Conservation (phyloP, 2,888 invertebrate species). For the Poecilus cupreus region DNA sequence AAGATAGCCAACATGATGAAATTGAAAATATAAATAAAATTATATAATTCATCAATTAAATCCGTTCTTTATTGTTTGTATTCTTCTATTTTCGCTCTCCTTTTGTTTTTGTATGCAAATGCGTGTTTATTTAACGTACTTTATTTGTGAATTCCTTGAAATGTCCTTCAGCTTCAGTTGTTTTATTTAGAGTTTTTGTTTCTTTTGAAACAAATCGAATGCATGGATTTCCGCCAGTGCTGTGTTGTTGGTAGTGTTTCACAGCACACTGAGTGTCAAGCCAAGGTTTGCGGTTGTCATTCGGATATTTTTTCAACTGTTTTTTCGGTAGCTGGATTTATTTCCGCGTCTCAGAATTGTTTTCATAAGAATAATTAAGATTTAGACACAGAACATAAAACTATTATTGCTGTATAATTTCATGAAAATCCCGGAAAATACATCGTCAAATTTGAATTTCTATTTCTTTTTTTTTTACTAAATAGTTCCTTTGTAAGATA, state of each 20-base stretch:
- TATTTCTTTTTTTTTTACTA: too few species aligned
- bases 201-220: conserved; percentile 10
- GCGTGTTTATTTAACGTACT: background rate
- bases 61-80: background rate
- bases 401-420: background rate
- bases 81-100: background rate
- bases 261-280: background rate
- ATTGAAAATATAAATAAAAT: conserved; percentile 26
- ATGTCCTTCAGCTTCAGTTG: conserved; percentile 27
- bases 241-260: background rate
- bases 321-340: conserved; percentile 7
- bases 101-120: conserved; percentile 13
- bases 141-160: background rate
- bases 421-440: background rate
- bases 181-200: conserved; percentile 20
- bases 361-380: background rate
- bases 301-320: background rate
- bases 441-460: background rate
- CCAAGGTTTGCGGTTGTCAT: conserved; percentile 34
- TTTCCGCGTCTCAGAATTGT: conserved; percentile 28
- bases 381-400: background rate
- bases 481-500: too few species aligned
- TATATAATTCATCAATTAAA: background rate
- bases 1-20: background rate
- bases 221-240: conserved; percentile 3